Evolutionary conservation across 2,888 invertebrate genomes (phyloP).

Genomic region (Charanyca ferruginea): DNA sequence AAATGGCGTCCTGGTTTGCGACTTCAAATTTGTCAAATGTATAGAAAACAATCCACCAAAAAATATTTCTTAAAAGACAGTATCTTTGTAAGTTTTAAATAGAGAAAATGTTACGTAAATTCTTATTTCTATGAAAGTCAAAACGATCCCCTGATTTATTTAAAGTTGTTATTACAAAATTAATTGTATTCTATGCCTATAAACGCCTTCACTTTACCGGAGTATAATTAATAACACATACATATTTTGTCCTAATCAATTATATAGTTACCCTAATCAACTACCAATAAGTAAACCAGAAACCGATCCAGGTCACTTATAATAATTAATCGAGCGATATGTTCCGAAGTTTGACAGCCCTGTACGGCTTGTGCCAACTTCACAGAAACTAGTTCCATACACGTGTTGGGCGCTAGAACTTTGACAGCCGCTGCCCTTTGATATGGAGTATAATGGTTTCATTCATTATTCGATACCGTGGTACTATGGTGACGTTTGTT

Average conservation of each 20-base stretch:
- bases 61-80: too few species aligned
- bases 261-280: background rate
- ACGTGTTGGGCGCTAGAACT: constrained; percentile 59
- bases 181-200: too few species aligned
- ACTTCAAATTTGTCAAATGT: too few species aligned
- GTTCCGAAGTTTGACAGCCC: constrained; percentile 63
- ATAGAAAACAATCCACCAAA: too few species aligned
- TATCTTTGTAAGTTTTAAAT: too few species aligned
- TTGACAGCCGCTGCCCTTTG: constrained; percentile 58
- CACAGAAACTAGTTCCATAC: constrained; percentile 49
- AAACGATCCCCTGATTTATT: too few species aligned
- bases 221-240: background rate
- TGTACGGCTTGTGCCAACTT: constrained; percentile 47
- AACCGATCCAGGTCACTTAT: constrained; percentile 21
- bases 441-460: constrained; percentile 14
- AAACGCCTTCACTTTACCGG: too few species aligned
- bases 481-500: constrained; percentile 1
- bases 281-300: constrained; percentile 9
- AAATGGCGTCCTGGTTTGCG: too few species aligned
- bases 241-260: background rate
- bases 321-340: constrained; percentile 58
- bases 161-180: too few species aligned
- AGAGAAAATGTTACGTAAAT: too few species aligned
- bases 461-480: constrained; percentile 27
- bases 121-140: too few species aligned